A percentile compares a stretch with the other conserved stretches of the same genome.
These are phyloP conservation scores for Chymomyza procnemis DNA, from an alignment of 2,888 invertebrate genomes.

Conservation along the genomic window DNA sequence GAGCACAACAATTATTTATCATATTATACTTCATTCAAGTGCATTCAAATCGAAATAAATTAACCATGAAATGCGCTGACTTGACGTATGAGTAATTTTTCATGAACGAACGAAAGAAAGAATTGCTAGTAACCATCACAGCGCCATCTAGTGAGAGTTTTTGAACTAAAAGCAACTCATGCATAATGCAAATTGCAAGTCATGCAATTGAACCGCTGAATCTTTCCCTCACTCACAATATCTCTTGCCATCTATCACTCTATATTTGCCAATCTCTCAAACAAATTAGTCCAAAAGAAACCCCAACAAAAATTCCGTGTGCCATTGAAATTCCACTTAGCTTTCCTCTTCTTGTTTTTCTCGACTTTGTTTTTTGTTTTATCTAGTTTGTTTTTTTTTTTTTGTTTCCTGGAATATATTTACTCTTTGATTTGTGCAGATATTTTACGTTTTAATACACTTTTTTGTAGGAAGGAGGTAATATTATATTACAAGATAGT, in stretches of 20 bases:
- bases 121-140: too few species aligned
- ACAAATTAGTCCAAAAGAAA: background rate
- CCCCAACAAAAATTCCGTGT: background rate
- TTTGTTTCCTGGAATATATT: background rate
- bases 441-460: slow-evolving; percentile 17
- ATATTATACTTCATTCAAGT: too few species aligned
- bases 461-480: slow-evolving; percentile 15
- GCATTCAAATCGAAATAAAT: background rate
- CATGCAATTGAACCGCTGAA: slow-evolving; percentile 19
- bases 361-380: slow-evolving; percentile 30
- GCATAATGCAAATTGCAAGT: slow-evolving; percentile 57
- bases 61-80: slow-evolving; percentile 1
- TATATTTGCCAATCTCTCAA: too few species aligned
- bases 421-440: background rate
- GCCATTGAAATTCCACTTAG: background rate
- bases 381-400: slow-evolving; percentile 22
- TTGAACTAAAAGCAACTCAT: slow-evolving; percentile 25
- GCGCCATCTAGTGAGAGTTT: background rate
- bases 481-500: background rate
- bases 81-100: slow-evolving; percentile 27
- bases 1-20: too few species aligned
- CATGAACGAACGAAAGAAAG: background rate
- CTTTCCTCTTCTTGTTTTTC: slow-evolving; percentile 20
- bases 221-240: background rate
- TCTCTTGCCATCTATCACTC: too few species aligned